Evolutionary conservation across 2,113 vertebrate genomes (phyloP), one percentile per base, ranked within the genome.

Genomic region (Esox niger): DNA sequence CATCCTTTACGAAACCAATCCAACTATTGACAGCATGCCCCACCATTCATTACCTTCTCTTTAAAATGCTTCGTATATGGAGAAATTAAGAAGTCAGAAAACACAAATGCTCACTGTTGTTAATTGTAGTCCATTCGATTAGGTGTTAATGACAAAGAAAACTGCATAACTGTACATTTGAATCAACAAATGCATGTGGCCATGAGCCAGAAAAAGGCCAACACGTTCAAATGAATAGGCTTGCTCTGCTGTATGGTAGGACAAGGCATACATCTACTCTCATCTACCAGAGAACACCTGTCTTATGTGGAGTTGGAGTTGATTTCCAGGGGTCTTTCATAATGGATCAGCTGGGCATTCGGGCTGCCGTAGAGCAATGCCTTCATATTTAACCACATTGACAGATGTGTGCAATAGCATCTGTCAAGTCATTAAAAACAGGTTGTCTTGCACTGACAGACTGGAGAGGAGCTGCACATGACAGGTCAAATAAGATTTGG

Each of bases 1-100:
- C 75, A 78, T 79, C 74, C 65, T 82, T 79, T 70, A 78, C 76
- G 67, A 55, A 79, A 80, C 73, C 75, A 77, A 80, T 71, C 57
- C 60, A 77, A 73, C 66, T 33, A 64, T 21, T 73, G 78, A 83
- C 79, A 64, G 65, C 68, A 76, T 23, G 23, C 67, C 75, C 78
- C 69, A 79, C 65, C 76, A 58, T 57, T 77, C 55, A 57, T 66
- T 26, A 49, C 62, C 60, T 68, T 67, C 59, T 62, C 66, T 68
- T 69, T 31, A 47, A 33, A 61, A n/a, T n/a, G n/a, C n/a, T n/a
- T n/a, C n/a, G n/a, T n/a, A n/a, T 67, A 62, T 56, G 62, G 23
- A 43, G 46, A 46, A 68, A 6, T 62, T 38, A 21, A 4, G 3
- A 11, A 56, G 11, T 4, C n/a, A 15, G 1, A 54, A 23, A 6